Percentiles rank a stretch among this genome's conserved stretches.
phyloP scores from a whole-genome alignment of 2,113 vertebrate species.

The Falco punctatus region DNA sequence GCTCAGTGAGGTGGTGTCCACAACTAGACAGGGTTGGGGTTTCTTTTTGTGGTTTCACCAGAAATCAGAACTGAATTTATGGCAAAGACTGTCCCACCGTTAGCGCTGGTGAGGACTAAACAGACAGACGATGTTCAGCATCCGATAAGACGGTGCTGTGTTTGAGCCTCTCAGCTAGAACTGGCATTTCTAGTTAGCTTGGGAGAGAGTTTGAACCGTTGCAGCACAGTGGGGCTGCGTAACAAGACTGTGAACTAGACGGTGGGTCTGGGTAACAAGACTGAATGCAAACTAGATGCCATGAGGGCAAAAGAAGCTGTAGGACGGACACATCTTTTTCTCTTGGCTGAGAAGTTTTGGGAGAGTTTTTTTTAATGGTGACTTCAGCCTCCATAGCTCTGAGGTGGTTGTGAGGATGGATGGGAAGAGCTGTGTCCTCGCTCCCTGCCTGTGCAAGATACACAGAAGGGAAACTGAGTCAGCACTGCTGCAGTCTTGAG shows the following conservation, averaged over 20 bases:
- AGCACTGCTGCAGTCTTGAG: neutral
- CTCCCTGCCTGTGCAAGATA: neutral
- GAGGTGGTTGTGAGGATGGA: neutral
- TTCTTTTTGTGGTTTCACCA: neutral
- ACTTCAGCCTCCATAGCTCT: neutral
- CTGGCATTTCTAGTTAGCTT: neutral
- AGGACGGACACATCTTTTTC: neutral
- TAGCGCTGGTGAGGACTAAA: neutral
- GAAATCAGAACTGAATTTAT: neutral
- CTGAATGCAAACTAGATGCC: rapidly evolving
- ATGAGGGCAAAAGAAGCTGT: neutral
- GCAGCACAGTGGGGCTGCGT: neutral
- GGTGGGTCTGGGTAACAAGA: neutral
- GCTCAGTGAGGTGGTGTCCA: rapidly evolving
- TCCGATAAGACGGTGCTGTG: neutral
- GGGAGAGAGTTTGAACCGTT: neutral
- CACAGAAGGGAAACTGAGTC: neutral
- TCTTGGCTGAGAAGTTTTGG: neutral
- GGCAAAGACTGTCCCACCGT: neutral
- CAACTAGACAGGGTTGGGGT: neutral
- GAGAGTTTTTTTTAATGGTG: neutral
- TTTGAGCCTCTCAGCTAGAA: neutral
- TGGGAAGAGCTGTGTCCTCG: neutral
- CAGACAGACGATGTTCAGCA: neutral
- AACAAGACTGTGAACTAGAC: neutral